phyloP scores from a whole-genome alignment of 2,797 vertebrate species.

The Paedocypris micromegethes region DNA sequence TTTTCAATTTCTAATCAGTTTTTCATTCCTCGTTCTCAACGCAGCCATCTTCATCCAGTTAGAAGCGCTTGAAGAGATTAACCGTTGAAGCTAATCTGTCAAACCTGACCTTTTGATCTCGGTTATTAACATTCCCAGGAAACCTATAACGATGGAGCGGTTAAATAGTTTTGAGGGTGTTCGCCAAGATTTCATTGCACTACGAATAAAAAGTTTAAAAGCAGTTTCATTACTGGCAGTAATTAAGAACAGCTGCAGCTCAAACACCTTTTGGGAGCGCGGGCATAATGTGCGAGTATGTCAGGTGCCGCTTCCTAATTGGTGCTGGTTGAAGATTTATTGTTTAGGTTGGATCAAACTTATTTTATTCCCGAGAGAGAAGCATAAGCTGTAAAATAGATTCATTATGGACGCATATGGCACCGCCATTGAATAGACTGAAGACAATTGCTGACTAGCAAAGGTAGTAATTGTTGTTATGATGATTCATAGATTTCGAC shows the following conservation, averaged over 20 bases:
- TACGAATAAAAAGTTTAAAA: slow-evolving; percentile 50
- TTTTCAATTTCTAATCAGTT: too few species aligned
- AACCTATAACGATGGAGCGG: slow-evolving; percentile 43
- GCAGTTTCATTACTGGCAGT: slow-evolving; percentile 39
- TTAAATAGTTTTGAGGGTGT: slow-evolving; percentile 38
- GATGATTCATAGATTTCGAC: slow-evolving; percentile 34
- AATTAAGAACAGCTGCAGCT: slow-evolving; percentile 44
- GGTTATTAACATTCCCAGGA: background rate
- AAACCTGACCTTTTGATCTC: background rate
- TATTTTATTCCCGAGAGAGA: slow-evolving; percentile 45
- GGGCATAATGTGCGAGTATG: slow-evolving; percentile 31
- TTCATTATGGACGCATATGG: slow-evolving; percentile 56
- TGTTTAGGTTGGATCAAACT: slow-evolving; percentile 42
- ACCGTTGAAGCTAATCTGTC: background rate
- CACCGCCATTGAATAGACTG: slow-evolving; percentile 40
- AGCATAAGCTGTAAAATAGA: slow-evolving; percentile 54
- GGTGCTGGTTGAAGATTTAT: slow-evolving; percentile 46
- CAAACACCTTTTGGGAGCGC: slow-evolving; percentile 15
- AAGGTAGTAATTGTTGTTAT: slow-evolving; percentile 39
- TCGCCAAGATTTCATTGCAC: slow-evolving; percentile 42
- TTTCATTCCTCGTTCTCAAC: too few species aligned
- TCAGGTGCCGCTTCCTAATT: slow-evolving; percentile 47
- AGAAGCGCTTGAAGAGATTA: too few species aligned
- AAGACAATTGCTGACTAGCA: slow-evolving; percentile 41
- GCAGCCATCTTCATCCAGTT: too few species aligned